Evolutionary conservation across 2,797 vertebrate species (phyloP).

Genomic region (Vultur gryphus): DNA sequence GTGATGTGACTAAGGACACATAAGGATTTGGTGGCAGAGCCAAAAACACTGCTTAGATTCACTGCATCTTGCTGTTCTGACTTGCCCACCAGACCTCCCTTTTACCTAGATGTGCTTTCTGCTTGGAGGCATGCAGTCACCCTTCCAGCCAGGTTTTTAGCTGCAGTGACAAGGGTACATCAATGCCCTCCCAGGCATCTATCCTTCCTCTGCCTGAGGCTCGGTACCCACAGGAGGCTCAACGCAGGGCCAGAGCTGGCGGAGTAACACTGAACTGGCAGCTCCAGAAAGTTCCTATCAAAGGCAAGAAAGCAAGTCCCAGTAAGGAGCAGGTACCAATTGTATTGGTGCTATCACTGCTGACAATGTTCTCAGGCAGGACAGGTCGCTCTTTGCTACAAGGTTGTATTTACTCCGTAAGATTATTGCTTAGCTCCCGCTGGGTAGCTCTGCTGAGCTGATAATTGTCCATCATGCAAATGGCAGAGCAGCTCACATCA

Average conservation of each 20-base stretch:
- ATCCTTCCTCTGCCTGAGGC: background rate
- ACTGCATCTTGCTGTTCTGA: background rate
- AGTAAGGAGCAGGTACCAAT: background rate
- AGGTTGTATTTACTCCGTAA: background rate
- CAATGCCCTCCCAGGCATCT: background rate
- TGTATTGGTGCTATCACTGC: background rate
- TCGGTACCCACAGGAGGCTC: background rate
- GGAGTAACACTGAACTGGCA: background rate
- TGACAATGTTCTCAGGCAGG: background rate
- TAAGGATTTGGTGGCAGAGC: background rate
- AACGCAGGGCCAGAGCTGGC: background rate
- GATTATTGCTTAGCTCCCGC: background rate
- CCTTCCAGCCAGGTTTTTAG: background rate
- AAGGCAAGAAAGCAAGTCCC: background rate
- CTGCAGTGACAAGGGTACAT: background rate
- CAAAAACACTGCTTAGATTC: background rate
- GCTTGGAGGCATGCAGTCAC: background rate
- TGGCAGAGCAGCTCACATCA: background rate
- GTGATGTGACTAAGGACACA: background rate
- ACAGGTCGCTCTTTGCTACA: background rate
- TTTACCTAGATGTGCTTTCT: background rate
- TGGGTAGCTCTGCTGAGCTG: background rate
- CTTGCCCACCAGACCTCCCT: background rate
- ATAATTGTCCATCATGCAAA: background rate
- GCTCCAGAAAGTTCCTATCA: background rate